Percentiles rank a stretch among this genome's conserved stretches.
Conservation (phyloP, 1,140 invertebrate genomes). For the Brachionus sp. region DNA sequence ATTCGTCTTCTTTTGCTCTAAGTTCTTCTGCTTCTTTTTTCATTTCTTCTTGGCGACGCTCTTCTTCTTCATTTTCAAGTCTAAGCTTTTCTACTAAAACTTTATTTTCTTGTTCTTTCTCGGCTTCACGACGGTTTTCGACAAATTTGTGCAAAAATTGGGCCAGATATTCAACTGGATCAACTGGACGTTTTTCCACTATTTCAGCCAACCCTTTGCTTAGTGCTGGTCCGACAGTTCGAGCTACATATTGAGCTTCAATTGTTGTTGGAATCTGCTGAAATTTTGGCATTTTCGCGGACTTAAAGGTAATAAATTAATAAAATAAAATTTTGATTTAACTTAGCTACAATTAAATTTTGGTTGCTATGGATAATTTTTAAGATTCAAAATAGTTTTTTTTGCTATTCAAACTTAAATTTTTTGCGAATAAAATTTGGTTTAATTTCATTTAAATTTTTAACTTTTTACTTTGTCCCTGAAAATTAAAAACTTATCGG, state of each 20-base stretch:
- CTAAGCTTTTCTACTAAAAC: background rate
- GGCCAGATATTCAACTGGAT: conserved; percentile 42
- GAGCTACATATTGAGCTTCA: conserved; percentile 34
- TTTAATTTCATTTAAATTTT: too few relatives aligned
- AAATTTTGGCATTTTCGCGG: conserved; percentile 30
- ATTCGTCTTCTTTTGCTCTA: conserved; percentile 18
- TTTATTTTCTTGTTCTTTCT: background rate
- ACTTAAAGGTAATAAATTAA: background rate
- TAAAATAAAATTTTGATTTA: background rate
- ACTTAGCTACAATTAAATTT: background rate
- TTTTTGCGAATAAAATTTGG: background rate
- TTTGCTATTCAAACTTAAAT: background rate
- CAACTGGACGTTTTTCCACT: conserved; percentile 22
- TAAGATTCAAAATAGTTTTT: background rate
- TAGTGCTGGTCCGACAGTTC: conserved; percentile 28
- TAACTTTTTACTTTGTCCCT: too few relatives aligned
- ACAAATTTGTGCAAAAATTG: conserved; percentile 24
- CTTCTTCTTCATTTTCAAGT: conserved; percentile 41
- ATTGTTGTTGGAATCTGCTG: conserved; percentile 17
- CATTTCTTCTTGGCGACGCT: conserved; percentile 2
- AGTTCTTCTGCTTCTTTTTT: conserved; percentile 1
- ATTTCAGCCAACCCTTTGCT: conserved; percentile 39
- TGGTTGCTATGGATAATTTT: background rate
- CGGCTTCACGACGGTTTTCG: background rate
- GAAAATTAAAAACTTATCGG: too few relatives aligned